Evolutionary conservation across 35 echinoderm and acorn worm genomes (phyloP).

Genomic region (Apostichopus japonicus): DNA sequence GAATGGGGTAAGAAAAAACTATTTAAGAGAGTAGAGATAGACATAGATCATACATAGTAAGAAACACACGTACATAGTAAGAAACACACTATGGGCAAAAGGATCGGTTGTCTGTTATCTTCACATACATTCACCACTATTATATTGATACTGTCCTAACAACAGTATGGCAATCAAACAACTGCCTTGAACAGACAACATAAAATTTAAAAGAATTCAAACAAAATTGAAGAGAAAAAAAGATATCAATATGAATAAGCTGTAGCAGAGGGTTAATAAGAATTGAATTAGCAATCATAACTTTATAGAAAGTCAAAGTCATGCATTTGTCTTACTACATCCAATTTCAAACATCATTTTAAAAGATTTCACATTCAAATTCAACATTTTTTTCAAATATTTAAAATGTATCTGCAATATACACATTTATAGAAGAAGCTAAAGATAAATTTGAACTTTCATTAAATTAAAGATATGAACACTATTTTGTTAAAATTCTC

Average conservation of each 20-base stretch:
- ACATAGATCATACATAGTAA: too few relatives aligned
- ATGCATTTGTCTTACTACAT: neutral
- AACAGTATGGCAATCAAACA: too few relatives aligned
- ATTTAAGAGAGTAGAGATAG: too few relatives aligned
- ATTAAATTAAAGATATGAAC: constrained; percentile 41
- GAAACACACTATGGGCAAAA: too few relatives aligned
- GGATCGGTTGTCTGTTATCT: too few relatives aligned
- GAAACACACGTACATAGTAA: too few relatives aligned
- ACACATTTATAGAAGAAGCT: constrained; percentile 32
- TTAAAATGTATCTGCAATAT: constrained; percentile 24
- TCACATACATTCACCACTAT: too few relatives aligned
- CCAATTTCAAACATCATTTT: neutral
- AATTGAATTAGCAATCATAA: neutral
- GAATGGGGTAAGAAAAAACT: too few relatives aligned
- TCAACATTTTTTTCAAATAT: neutral
- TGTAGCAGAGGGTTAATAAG: neutral
- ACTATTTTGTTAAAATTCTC: constrained; percentile 14
- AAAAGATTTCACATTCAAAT: neutral
- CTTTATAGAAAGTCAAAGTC: neutral
- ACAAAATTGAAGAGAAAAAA: neutral
- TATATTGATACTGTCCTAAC: too few relatives aligned
- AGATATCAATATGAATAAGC: neutral
- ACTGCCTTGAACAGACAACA: neutral
- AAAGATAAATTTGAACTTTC: constrained; percentile 24
- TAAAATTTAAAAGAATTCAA: neutral